Conservation (phyloP, 2,113 vertebrate species). For the Phrynosoma platyrhinos region DNA sequence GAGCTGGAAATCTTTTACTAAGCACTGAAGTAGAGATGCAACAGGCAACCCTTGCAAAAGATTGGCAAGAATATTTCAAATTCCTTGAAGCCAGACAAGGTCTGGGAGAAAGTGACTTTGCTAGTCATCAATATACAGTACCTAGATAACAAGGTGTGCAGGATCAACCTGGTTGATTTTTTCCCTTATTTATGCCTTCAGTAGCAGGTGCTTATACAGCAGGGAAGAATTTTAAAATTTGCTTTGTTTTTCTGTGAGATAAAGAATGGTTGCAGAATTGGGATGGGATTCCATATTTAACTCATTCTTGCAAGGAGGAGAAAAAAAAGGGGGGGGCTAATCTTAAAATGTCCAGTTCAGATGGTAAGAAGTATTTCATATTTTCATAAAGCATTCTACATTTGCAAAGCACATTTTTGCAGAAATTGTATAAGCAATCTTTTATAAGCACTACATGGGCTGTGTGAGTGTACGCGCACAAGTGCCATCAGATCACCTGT, state of each 20-base stretch:
- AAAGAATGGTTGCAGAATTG: background rate
- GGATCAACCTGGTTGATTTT: background rate
- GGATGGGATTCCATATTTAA: too few relatives aligned
- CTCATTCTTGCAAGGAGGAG: too few relatives aligned
- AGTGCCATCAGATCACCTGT: too few relatives aligned
- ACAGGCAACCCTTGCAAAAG: background rate
- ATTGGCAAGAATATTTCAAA: background rate
- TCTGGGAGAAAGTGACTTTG: background rate
- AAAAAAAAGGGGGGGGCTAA: too few relatives aligned
- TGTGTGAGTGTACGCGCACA: too few relatives aligned
- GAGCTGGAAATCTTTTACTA: conserved; percentile 63
- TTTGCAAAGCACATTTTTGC: too few relatives aligned
- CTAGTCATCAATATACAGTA: background rate
- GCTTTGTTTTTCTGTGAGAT: background rate
- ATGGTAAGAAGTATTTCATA: too few relatives aligned
- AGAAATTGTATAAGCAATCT: too few relatives aligned
- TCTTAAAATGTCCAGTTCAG: too few relatives aligned
- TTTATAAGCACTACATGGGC: too few relatives aligned
- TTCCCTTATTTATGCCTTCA: background rate
- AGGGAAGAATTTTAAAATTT: background rate
- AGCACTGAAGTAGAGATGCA: conserved; percentile 48
- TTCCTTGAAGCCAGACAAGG: background rate
- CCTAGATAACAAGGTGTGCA: background rate
- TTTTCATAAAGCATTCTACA: too few relatives aligned
- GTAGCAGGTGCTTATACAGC: background rate